These are phyloP conservation scores for Mellivora capensis DNA, from an alignment of 2,113 vertebrate species.

Conservation along the genomic window DNA sequence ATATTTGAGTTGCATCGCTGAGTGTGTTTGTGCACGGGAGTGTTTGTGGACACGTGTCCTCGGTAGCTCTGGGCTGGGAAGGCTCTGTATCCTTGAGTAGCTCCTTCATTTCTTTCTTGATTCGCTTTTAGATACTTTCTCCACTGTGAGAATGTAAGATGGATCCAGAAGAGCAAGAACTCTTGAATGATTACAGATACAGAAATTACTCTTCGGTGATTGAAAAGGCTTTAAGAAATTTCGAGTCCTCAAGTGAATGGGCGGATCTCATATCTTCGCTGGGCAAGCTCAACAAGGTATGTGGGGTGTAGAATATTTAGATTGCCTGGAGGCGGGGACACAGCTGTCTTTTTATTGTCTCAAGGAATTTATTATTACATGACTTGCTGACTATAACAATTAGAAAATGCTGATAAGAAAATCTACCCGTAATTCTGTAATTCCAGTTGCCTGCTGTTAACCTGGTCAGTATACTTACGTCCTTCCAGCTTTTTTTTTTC, in stretches of 20 bases:
- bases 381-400: not conserved
- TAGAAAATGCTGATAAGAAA: not conserved
- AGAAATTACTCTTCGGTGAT: conserved; percentile 92
- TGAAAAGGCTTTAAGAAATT: conserved; percentile 97
- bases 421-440: not conserved
- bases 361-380: not conserved
- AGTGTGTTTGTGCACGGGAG: not conserved
- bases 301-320: not conserved
- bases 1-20: conserved; percentile 43
- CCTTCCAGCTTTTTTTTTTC: not conserved
- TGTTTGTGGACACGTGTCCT: conserved; percentile 10
- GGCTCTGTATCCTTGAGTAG: not conserved
- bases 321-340: accelerated
- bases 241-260: conserved; percentile 98
- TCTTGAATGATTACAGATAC: conserved; percentile 95
- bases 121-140: conserved; percentile 47
- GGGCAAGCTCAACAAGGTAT: conserved; percentile 98
- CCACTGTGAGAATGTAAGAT: conserved; percentile 86
- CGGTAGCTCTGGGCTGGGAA: not conserved
- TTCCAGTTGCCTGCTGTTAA: not conserved
- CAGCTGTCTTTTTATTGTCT: not conserved
- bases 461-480: accelerated
- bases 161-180: conserved; percentile 95
- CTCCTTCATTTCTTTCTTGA: not conserved
- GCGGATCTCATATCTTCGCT: conserved; percentile 98